Evolutionary conservation across 2,888 invertebrate genomes (phyloP).

Genomic region (Caprella mutica): DNA sequence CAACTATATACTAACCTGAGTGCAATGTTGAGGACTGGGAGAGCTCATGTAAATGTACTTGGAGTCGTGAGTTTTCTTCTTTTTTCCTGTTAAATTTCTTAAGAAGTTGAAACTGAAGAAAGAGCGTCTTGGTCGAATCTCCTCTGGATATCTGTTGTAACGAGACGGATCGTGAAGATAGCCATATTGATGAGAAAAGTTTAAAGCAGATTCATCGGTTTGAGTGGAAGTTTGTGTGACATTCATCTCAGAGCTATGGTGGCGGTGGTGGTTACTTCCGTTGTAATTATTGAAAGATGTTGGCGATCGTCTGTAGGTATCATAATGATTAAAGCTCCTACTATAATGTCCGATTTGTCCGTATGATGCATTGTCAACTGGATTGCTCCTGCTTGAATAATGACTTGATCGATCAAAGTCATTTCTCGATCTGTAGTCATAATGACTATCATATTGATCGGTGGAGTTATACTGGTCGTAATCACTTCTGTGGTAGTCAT

Average conservation of each 20-base stretch:
- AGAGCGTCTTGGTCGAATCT: background rate
- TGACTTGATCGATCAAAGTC: constrained; percentile 6
- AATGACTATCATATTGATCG: too few relatives aligned
- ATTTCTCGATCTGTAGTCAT: background rate
- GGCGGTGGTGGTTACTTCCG: constrained; percentile 7
- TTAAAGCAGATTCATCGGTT: constrained; percentile 5
- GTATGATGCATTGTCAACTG: constrained; percentile 5
- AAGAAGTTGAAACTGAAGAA: constrained; percentile 3
- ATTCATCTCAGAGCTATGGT: constrained; percentile 1
- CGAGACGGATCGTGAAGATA: too few relatives aligned
- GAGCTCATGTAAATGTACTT: constrained; percentile 29
- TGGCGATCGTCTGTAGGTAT: constrained; percentile 3
- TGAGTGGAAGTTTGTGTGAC: constrained; percentile 9
- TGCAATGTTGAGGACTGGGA: constrained; percentile 31
- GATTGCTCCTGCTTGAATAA: constrained; percentile 10
- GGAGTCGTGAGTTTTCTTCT: constrained; percentile 11
- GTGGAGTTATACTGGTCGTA: too few relatives aligned
- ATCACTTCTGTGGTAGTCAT: constrained; percentile 1
- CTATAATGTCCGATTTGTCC: too few relatives aligned
- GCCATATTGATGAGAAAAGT: too few relatives aligned
- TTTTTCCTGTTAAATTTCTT: background rate
- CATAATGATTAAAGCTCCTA: constrained; percentile 1
- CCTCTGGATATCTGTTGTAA: constrained; percentile 9
- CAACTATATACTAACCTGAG: constrained; percentile 32
- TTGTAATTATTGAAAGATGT: constrained; percentile 2